These are phyloP conservation scores for Ceramica pisi DNA, from an alignment of 2,888 invertebrate species.

Conservation along the genomic window DNA sequence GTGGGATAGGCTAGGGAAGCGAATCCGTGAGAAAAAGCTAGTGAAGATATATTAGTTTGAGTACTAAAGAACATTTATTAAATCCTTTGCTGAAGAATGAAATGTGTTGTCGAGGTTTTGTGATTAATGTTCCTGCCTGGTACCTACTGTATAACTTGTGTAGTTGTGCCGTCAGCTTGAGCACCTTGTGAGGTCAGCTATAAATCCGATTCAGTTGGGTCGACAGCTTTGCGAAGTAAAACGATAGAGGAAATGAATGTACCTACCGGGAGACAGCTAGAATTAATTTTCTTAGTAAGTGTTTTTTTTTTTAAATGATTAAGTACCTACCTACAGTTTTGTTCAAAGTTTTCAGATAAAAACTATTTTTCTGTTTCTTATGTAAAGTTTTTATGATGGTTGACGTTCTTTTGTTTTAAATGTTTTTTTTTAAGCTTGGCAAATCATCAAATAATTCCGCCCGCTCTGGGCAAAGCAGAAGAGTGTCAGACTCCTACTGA, in stretches of 20 bases:
- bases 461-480: no score
- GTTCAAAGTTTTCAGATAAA: neutral
- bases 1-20: neutral
- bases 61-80: conserved; percentile 16
- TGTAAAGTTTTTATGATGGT: neutral
- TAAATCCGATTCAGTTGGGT: conserved; percentile 36
- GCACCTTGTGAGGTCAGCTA: conserved; percentile 36
- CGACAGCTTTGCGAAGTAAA: conserved; percentile 43
- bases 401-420: neutral
- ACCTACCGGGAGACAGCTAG: conserved; percentile 32
- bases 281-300: conserved; percentile 33
- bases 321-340: no score
- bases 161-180: conserved; percentile 37
- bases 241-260: conserved; percentile 39
- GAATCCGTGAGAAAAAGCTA: neutral
- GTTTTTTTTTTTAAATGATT: conserved; percentile 3
- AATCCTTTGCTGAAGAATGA: conserved; percentile 26
- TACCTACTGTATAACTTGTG: conserved; percentile 34
- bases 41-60: neutral
- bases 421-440: no score
- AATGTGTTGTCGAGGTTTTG: conserved; percentile 16
- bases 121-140: conserved; percentile 37
- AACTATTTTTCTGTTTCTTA: neutral
- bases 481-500: no score
- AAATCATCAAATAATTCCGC: no score